Conservation (phyloP, 2,113 vertebrate genomes). For the human region DNA sequence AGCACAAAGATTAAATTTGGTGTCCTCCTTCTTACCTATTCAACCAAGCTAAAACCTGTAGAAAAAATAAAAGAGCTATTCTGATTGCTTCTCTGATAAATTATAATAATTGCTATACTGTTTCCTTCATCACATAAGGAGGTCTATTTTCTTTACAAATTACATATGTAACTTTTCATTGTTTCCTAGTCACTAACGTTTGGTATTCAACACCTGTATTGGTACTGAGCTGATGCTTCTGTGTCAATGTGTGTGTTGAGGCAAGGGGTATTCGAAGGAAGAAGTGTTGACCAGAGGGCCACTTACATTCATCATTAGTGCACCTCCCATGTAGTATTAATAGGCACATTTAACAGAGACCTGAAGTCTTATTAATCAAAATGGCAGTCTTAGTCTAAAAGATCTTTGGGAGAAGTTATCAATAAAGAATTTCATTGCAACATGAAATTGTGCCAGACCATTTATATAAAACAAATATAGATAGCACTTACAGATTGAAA, state of each 20-base stretch:
- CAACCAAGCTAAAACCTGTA: neutral
- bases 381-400: conserved; percentile 40
- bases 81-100: neutral
- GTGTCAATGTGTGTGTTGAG: neutral
- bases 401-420: conserved; percentile 61
- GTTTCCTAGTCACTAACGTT: neutral
- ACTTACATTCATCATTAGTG: neutral
- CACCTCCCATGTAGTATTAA: conserved; percentile 44
- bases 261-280: neutral
- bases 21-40: neutral
- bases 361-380: conserved; percentile 62
- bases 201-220: neutral
- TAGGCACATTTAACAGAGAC: conserved; percentile 51
- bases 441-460: conserved; percentile 58
- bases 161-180: neutral
- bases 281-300: neutral
- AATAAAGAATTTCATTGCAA: conserved; percentile 65
- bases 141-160: neutral
- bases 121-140: neutral
- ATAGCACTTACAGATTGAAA: conserved; percentile 64
- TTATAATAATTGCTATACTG: neutral
- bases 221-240: neutral
- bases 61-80: neutral
- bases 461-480: conserved; percentile 75
- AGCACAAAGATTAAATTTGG: neutral